These are phyloP conservation scores for Matsumyia berberina DNA, from an alignment of 2,888 invertebrate species.

Conservation along the genomic window DNA sequence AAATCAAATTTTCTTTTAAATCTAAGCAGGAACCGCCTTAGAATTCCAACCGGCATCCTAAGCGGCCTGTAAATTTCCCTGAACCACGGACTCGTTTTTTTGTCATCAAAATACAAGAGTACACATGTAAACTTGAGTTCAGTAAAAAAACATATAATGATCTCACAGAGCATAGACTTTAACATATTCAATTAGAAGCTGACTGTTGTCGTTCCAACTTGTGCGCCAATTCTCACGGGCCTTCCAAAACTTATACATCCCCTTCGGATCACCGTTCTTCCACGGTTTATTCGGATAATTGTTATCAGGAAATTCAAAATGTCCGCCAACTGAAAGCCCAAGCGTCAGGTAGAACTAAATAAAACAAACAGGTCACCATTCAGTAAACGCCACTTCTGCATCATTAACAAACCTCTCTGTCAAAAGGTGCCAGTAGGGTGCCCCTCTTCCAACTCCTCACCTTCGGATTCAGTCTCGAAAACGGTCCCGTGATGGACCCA, in stretches of 20 bases:
- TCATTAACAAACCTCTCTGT: conserved; percentile 87
- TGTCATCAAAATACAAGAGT: no score
- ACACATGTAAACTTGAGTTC: no score
- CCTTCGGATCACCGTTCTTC: conserved; percentile 88
- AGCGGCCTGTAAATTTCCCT: no score
- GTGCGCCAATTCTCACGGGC: conserved; percentile 87
- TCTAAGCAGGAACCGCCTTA: no score
- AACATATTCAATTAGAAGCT: conserved; percentile 81
- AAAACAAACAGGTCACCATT: not conserved
- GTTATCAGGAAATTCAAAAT: conserved; percentile 88
- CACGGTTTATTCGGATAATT: conserved; percentile 88
- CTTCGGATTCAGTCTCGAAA: no score
- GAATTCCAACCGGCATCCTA: no score
- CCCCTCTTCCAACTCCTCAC: no score
- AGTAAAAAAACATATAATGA: no score
- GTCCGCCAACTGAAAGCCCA: conserved; percentile 92
- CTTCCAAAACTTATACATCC: conserved; percentile 89
- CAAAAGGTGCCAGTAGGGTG: conserved; percentile 88
- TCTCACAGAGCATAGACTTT: conserved; percentile 80
- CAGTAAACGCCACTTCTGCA: no score
- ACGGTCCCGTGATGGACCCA: no score
- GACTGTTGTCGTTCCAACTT: conserved; percentile 89
- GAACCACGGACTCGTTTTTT: no score
- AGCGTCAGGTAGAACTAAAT: conserved; percentile 91
- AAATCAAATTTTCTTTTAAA: no score